These are phyloP conservation scores for Leptoteleia sp. DNA, from an alignment of 1,140 invertebrate genomes.

Conservation along the genomic window DNA sequence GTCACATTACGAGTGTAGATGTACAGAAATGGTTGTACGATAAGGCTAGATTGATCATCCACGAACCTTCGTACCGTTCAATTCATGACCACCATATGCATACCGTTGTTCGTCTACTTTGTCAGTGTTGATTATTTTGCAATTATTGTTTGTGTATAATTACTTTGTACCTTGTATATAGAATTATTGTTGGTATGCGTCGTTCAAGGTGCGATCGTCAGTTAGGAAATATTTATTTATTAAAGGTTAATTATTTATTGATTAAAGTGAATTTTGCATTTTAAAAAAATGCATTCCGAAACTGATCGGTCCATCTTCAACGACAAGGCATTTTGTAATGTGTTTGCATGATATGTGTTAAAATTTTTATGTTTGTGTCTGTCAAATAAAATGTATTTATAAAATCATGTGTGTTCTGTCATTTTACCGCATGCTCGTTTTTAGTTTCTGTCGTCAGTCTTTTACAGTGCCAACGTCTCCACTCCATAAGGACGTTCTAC, in stretches of 20 bases:
- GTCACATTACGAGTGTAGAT: slow-evolving; percentile 81
- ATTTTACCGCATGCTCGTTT: slow-evolving; percentile 68
- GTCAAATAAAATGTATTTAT: slow-evolving; percentile 69
- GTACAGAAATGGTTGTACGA: slow-evolving; percentile 31
- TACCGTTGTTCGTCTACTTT: slow-evolving; percentile 7
- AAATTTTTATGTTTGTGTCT: slow-evolving; percentile 32
- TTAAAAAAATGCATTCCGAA: neutral
- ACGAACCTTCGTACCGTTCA: slow-evolving; percentile 36
- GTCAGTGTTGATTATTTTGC: slow-evolving; percentile 40
- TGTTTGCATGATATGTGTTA: slow-evolving; percentile 43
- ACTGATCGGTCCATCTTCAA: slow-evolving; percentile 12
- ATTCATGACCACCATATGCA: slow-evolving; percentile 36
- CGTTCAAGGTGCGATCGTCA: slow-evolving; percentile 1
- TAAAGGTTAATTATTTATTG: too few relatives aligned
- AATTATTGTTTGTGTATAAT: slow-evolving; percentile 36
- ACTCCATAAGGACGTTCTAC: slow-evolving; percentile 29
- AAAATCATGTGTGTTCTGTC: slow-evolving; percentile 63
- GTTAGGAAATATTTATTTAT: too few relatives aligned
- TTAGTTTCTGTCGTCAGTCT: slow-evolving; percentile 18
- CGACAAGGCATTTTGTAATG: slow-evolving; percentile 9
- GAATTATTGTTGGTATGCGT: slow-evolving; percentile 29
- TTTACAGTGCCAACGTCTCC: slow-evolving; percentile 34
- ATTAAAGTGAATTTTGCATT: too few relatives aligned
- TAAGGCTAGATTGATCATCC: slow-evolving; percentile 43
- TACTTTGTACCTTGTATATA: slow-evolving; percentile 31